A percentile compares a stretch with the other conserved stretches of the same genome.
phyloP scores from a whole-genome alignment of 2,888 invertebrate species.

The Orthonevra nobilis region DNA sequence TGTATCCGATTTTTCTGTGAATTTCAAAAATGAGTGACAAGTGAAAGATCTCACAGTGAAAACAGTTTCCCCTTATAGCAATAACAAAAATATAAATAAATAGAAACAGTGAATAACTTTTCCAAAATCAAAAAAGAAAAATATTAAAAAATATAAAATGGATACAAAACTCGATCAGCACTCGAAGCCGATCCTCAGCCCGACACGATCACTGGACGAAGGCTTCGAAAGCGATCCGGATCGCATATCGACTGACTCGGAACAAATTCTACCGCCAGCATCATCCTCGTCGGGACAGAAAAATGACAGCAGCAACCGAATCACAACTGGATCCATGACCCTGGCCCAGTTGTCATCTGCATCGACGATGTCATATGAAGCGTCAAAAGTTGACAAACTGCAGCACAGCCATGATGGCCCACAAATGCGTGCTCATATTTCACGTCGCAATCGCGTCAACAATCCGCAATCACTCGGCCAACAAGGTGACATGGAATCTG shows the following conservation, averaged over 20 bases:
- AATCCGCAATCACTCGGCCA: slow-evolving; percentile 16
- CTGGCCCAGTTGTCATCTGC: slow-evolving; percentile 78
- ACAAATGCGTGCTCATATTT: slow-evolving; percentile 76
- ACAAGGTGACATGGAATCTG: slow-evolving; percentile 65
- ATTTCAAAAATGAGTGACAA: slow-evolving; percentile 41
- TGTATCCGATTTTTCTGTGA: slow-evolving; percentile 30
- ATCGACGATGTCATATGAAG: slow-evolving; percentile 73
- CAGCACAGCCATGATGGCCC: slow-evolving; percentile 73
- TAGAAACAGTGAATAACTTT: not conserved
- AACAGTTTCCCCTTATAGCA: not conserved
- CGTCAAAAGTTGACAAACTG: slow-evolving; percentile 69
- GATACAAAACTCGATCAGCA: slow-evolving; percentile 78
- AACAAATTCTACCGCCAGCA: slow-evolving; percentile 75
- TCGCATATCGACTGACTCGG: slow-evolving; percentile 80
- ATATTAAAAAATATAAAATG: slow-evolving; percentile 46
- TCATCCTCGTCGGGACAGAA: slow-evolving; percentile 28
- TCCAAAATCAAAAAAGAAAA: slow-evolving; percentile 5
- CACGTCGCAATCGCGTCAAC: slow-evolving; percentile 73
- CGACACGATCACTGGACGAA: slow-evolving; percentile 80
- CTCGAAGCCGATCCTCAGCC: slow-evolving; percentile 80
- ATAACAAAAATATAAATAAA: slow-evolving; percentile 14
- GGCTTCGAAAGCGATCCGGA: slow-evolving; percentile 81
- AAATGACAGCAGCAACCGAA: slow-evolving; percentile 47
- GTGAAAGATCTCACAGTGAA: slow-evolving; percentile 27
- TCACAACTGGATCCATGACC: slow-evolving; percentile 73